A percentile compares a stretch with the other conserved stretches of the same genome.
Evolutionary conservation across 2,113 vertebrate genomes (phyloP).

Genomic region (Galeopterus variegatus): DNA sequence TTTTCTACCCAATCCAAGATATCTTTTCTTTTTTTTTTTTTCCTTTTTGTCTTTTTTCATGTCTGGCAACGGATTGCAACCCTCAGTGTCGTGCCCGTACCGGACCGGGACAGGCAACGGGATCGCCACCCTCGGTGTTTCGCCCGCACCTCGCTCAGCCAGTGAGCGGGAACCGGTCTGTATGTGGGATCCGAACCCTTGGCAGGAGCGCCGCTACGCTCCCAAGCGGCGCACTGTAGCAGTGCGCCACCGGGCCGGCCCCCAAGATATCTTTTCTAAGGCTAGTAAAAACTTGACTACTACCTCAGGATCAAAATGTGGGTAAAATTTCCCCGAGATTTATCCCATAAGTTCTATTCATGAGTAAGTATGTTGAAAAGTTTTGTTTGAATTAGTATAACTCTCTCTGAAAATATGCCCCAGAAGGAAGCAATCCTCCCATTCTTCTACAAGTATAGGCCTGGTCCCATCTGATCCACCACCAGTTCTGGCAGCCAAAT

Average conservation of each 20-base stretch:
- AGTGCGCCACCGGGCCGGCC: too few species aligned
- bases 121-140: too few species aligned
- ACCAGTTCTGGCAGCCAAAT: conserved; percentile 71
- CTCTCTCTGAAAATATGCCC: conserved; percentile 42
- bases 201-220: too few species aligned
- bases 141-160: too few species aligned
- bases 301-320: not conserved
- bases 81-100: too few species aligned
- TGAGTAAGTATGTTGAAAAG: conserved; percentile 46
- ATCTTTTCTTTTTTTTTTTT: too few species aligned
- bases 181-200: too few species aligned
- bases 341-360: conserved; percentile 13
- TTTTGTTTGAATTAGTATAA: conserved; percentile 63
- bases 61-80: too few species aligned
- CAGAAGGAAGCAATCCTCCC: conserved; percentile 62
- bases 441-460: conserved; percentile 72
- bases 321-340: not conserved
- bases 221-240: too few species aligned
- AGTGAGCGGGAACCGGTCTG: too few species aligned
- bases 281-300: conserved; percentile 13
- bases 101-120: too few species aligned
- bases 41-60: too few species aligned
- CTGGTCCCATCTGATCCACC: conserved; percentile 66
- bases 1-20: not conserved
- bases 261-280: not conserved